A percentile compares a stretch with the other conserved stretches of the same genome.
Conservation (phyloP, 2,113 vertebrate genomes). For the Egretta garzetta region DNA sequence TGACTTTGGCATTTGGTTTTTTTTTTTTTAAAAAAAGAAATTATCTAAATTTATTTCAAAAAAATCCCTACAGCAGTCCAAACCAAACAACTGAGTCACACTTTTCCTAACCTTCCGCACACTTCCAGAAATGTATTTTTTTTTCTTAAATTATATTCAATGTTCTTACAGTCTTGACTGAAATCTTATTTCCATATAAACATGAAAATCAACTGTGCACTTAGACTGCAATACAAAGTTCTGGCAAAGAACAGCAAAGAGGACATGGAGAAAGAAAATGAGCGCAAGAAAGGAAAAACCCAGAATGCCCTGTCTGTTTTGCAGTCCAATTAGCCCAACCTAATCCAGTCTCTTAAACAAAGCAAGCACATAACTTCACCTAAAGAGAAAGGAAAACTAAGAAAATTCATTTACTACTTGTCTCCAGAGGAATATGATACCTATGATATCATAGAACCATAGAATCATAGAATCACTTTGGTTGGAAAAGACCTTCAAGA, state of each 20-base stretch:
- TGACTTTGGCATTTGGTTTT: neutral
- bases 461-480: too few relatives aligned
- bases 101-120: neutral
- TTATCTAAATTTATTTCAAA: neutral
- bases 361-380: neutral
- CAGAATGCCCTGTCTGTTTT: neutral
- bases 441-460: neutral
- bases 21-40: neutral
- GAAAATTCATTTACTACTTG: neutral
- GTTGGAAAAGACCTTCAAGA: too few relatives aligned
- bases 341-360: neutral
- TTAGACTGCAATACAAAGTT: neutral
- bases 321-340: neutral
- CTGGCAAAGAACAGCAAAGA: neutral
- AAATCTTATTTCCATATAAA: neutral
- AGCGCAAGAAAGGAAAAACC: neutral
- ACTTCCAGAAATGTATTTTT: neutral
- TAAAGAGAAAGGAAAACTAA: neutral
- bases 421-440: neutral
- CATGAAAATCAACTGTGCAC: neutral
- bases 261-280: neutral
- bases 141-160: neutral
- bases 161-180: neutral
- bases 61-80: neutral
- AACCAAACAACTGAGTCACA: neutral